phyloP scores from a whole-genome alignment of 2,888 invertebrate genomes.

The Epistrophe grossulariae region DNA sequence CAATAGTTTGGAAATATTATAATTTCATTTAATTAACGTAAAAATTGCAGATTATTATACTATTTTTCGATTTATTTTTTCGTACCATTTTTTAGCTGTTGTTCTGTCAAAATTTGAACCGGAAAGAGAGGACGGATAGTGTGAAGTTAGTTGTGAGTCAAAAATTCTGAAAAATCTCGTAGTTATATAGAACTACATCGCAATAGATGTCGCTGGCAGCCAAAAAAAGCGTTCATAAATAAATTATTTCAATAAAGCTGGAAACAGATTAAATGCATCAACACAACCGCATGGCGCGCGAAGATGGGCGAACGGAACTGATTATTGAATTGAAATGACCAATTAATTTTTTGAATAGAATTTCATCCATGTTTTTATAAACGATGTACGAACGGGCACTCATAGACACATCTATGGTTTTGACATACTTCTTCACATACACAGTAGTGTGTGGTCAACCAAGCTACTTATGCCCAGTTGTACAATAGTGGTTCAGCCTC shows the following conservation, averaged over 20 bases:
- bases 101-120: conserved; percentile 83
- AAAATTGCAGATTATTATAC: conserved; percentile 77
- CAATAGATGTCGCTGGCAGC: conserved; percentile 32
- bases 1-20: background rate
- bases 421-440: too few relatives aligned
- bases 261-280: too few relatives aligned
- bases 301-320: too few relatives aligned
- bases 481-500: too few relatives aligned
- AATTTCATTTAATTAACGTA: conserved; percentile 25
- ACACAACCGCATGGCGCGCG: too few relatives aligned
- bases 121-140: conserved; percentile 81
- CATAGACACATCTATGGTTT: too few relatives aligned
- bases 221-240: background rate
- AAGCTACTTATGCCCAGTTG: too few relatives aligned
- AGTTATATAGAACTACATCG: background rate
- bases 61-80: conserved; percentile 78
- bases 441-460: too few relatives aligned
- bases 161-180: background rate
- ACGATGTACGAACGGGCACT: too few relatives aligned
- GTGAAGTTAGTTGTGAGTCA: conserved; percentile 78
- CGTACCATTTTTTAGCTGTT: conserved; percentile 84
- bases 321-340: too few relatives aligned
- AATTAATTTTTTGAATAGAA: too few relatives aligned
- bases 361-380: too few relatives aligned
- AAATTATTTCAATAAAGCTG: background rate